phyloP scores from a whole-genome alignment of 2,888 invertebrate species.

The Cistogaster globosa region DNA sequence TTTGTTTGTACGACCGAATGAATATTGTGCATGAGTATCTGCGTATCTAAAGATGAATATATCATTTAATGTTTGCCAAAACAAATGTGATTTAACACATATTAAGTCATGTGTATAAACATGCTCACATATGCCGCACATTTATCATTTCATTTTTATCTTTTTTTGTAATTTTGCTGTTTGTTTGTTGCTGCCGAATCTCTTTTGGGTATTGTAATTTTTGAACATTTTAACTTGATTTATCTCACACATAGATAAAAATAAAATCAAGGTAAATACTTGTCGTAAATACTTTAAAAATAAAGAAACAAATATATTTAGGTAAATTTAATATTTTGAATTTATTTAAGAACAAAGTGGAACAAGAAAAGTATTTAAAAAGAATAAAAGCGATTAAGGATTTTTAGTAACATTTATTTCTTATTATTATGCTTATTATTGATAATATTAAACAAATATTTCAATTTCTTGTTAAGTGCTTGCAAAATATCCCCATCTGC shows the following conservation, averaged over 20 bases:
- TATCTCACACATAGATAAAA: constrained; percentile 10
- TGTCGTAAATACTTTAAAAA: background rate
- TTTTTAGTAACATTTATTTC: too few relatives aligned
- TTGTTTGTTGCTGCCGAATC: background rate
- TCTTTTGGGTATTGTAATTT: constrained; percentile 17
- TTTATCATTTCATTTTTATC: constrained; percentile 52
- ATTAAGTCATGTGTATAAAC: constrained; percentile 68
- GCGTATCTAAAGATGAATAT: background rate
- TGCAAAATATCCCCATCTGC: too few relatives aligned
- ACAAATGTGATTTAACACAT: constrained; percentile 60
- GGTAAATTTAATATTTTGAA: background rate
- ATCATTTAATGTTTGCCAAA: constrained; percentile 24
- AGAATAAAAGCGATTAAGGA: too few relatives aligned
- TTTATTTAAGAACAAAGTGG: background rate
- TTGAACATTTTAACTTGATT: constrained; percentile 8
- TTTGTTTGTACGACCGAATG: background rate
- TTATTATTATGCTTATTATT: too few relatives aligned
- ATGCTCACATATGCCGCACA: constrained; percentile 60
- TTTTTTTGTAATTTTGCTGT: background rate
- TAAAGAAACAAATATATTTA: background rate
- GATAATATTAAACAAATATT: too few relatives aligned
- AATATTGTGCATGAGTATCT: background rate
- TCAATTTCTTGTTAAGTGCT: too few relatives aligned
- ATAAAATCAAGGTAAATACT: constrained; percentile 8
- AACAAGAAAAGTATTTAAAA: too few relatives aligned